Conservation (phyloP, 1,140 invertebrate species). For the Semibalanus balanoides region DNA sequence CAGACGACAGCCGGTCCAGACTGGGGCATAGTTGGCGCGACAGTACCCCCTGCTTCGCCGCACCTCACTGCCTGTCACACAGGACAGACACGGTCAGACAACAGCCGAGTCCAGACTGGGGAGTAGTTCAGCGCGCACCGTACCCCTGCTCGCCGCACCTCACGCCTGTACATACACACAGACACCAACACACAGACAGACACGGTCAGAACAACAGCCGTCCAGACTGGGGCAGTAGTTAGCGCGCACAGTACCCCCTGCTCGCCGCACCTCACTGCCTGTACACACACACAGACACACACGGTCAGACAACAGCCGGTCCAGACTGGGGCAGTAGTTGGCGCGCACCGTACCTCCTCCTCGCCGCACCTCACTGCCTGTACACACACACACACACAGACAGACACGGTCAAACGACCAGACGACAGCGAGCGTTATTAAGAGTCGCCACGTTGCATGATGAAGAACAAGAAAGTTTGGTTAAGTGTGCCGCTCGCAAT, state of each 20-base stretch:
- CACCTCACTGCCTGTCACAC: slow-evolving; percentile 38
- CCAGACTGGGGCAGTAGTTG: slow-evolving; percentile 55
- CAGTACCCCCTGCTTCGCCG: slow-evolving; percentile 40
- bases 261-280: not conserved
- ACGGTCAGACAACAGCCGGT: slow-evolving; percentile 52
- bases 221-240: slow-evolving; percentile 21
- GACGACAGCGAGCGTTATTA: too few species aligned
- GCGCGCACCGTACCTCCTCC: slow-evolving; percentile 35
- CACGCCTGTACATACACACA: too few species aligned
- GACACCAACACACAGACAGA: too few species aligned
- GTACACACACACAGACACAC: too few species aligned
- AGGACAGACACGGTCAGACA: too few species aligned
- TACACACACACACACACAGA: slow-evolving; percentile 24
- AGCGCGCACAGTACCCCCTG: not conserved
- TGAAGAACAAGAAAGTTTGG: too few species aligned
- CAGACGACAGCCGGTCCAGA: slow-evolving; percentile 63
- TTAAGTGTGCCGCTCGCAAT: too few species aligned
- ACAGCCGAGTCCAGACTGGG: too few species aligned
- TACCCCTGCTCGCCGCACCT: too few species aligned
- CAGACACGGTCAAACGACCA: too few species aligned
- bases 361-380: slow-evolving; percentile 43
- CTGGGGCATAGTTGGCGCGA: slow-evolving; percentile 47
- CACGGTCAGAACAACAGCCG: slow-evolving; percentile 36
- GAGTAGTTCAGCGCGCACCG: too few species aligned
- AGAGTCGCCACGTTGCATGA: too few species aligned